Evolutionary conservation across 2,797 vertebrate genomes (phyloP).

Genomic region (Gambusia yucatana): DNA sequence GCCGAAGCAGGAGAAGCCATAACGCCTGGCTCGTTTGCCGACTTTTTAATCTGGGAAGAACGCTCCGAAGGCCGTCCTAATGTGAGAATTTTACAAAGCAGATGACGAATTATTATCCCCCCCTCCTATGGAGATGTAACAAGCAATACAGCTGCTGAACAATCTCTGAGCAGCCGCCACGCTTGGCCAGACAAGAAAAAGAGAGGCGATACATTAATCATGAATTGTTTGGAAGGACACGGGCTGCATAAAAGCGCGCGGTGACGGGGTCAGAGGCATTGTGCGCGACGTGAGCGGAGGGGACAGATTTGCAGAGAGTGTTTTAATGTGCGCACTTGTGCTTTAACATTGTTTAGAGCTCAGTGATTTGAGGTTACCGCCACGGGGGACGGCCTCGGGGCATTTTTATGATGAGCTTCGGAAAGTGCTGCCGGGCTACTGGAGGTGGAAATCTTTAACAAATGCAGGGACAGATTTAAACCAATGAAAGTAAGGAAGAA

Average conservation of each 20-base stretch:
- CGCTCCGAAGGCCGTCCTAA: constrained; percentile 48
- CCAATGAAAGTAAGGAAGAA: constrained; percentile 2
- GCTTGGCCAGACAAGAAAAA: constrained; percentile 62
- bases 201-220: constrained; percentile 81
- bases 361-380: constrained; percentile 78
- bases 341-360: constrained; percentile 84
- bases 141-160: constrained; percentile 53
- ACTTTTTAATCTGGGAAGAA: constrained; percentile 42
- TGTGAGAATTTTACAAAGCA: constrained; percentile 47
- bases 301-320: constrained; percentile 72
- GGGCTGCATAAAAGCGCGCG: constrained; percentile 77
- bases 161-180: constrained; percentile 47
- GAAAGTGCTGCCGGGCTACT: constrained; percentile 51
- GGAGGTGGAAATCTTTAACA: constrained; percentile 41
- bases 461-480: constrained; percentile 30
- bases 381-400: constrained; percentile 76
- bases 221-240: constrained; percentile 79
- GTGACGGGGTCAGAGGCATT: constrained; percentile 69
- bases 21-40: constrained; percentile 16
- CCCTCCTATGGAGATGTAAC: constrained; percentile 49
- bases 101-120: constrained; percentile 44
- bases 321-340: constrained; percentile 73
- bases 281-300: constrained; percentile 61
- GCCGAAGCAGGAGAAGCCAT: neutral
- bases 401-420: constrained; percentile 75